Conservation (phyloP, 2,888 invertebrate species). For the Argynnis bischoffii region DNA sequence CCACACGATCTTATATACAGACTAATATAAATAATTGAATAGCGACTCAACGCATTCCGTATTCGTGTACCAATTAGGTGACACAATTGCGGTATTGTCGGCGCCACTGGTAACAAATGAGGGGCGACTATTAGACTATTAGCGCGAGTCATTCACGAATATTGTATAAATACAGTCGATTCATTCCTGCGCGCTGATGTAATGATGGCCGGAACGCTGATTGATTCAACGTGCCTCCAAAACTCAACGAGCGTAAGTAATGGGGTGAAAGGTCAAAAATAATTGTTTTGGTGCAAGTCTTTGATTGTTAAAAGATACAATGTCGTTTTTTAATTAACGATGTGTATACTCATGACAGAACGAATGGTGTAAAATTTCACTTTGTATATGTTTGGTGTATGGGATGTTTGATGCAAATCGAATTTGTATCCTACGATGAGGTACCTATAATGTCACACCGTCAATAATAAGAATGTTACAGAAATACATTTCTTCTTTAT, state of each 20-base stretch:
- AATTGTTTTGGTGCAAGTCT: not conserved
- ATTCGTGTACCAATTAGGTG: constrained; percentile 9
- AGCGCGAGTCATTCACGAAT: no score
- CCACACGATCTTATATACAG: not conserved
- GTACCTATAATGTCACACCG: no score
- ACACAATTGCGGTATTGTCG: constrained; percentile 11
- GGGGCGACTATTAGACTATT: not conserved
- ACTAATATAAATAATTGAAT: not conserved
- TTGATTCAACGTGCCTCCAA: not conserved
- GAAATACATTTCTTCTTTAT: no score
- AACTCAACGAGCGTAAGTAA: not conserved
- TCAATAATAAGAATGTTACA: no score
- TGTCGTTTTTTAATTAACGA: no score
- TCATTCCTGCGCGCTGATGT: constrained; percentile 7
- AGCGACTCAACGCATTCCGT: not conserved
- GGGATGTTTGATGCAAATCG: no score
- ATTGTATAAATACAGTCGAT: not conserved
- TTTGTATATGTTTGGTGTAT: no score
- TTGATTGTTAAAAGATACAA: not conserved
- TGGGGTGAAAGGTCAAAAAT: not conserved
- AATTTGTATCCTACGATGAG: no score
- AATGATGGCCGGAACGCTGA: not conserved
- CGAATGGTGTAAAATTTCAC: no score
- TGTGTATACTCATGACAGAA: no score
- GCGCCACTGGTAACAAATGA: not conserved